Evolutionary conservation across 2,797 vertebrate species (phyloP).

Genomic region (Hemitrygon akajei): DNA sequence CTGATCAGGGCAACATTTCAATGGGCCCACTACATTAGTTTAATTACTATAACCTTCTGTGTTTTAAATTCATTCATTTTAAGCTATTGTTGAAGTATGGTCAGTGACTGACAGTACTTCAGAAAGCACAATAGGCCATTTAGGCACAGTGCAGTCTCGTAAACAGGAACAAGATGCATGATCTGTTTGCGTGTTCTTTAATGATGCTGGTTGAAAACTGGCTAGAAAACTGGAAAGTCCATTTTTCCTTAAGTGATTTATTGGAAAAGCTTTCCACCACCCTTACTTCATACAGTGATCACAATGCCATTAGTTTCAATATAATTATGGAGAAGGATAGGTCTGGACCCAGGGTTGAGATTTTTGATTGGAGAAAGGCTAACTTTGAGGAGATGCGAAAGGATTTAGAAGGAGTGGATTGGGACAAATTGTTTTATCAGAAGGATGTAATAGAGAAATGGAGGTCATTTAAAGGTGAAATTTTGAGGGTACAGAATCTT

Average conservation of each 20-base stretch:
- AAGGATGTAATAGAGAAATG: no score
- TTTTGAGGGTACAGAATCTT: no score
- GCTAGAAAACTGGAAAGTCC: not conserved
- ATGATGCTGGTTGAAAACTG: not conserved
- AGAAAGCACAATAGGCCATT: not conserved
- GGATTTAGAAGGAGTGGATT: no score
- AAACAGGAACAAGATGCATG: not conserved
- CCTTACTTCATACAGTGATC: no score
- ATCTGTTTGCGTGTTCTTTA: not conserved
- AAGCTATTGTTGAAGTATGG: not conserved
- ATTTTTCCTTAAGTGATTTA: not conserved
- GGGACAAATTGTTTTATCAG: no score
- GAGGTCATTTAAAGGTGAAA: no score
- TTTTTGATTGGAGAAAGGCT: no score
- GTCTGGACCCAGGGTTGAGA: no score
- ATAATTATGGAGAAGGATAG: no score
- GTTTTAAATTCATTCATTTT: not conserved
- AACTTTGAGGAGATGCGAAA: no score
- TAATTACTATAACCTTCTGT: not conserved
- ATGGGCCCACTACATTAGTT: constrained; percentile 66
- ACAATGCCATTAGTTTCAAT: no score
- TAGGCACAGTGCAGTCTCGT: not conserved
- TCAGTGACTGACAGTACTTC: not conserved
- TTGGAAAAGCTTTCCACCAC: not conserved
- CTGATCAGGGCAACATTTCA: constrained; percentile 67